Base-by-base conservation (phyloP, 2,888 invertebrate species). In the Lymantria monacha region DNA sequence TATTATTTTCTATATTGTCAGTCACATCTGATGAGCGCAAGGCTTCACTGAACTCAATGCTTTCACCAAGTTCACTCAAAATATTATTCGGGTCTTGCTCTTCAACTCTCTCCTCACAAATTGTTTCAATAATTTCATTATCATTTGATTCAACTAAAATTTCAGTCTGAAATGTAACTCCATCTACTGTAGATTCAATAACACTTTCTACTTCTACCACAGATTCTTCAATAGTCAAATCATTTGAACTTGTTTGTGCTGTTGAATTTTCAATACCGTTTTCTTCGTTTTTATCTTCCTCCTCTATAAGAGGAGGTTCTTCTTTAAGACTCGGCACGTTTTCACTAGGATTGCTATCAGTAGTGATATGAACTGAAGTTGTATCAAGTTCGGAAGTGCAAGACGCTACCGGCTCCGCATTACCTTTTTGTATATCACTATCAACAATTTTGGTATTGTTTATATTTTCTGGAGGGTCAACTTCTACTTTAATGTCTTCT, bases 1-100 rank as follows among this genome's bases (percentile, higher is more conserved):
- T 87, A 60, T 89, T 89, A 59, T 87, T 88, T 66, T 88, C 87
- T 15, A 70, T 62, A 64, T 75, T 76, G 47, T 82, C 83, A 51
- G 79, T 58, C 13, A 80, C 67, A 71, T 86, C 82, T 11, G 88
- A 84, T 30, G 86, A 80, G 12, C 81, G 74, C 49, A 91, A 60
- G 7, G 79, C 87, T 59, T 90, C 90, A 77, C 83, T 87, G 15
- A 90, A 67, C 63, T 89, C 89, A 62, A 90, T 82, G 68, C 76
- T 83, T 53, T 86, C 83, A 11, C 81, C 81, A 44, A 91, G 70
- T 57, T 85, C 85, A 74, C 72, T 82, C 13, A 90, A 72, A 54
- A 88, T 76, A 59, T 79, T 80, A 56, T 73, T 79, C 41, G 77
- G 59, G 41, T 74, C 68, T 14, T 75, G 70, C 37, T 62, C 72